Evolutionary conservation across 1,140 invertebrate genomes (phyloP), one percentile per base, ranked within the genome.

Genomic region (Goniozus legneri): DNA sequence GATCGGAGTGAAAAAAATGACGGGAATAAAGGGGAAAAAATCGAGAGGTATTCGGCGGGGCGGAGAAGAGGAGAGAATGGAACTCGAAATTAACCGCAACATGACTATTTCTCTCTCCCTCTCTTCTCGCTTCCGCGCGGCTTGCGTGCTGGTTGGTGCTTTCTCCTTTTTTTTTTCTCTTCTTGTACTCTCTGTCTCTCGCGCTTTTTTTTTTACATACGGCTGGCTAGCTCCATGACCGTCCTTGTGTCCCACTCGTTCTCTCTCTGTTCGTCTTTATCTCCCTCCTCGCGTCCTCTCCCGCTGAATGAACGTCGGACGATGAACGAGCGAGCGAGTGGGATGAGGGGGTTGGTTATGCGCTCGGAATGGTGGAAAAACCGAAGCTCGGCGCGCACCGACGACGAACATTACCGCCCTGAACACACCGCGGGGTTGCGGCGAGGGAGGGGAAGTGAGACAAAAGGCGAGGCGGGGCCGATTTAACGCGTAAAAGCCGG

Each of bases 41-140:
- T 27, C 27, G n/a, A 21, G 22, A 27, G 20, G 22, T 41, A 27
- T 10, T 24, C 19, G 21, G 24, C 10, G 33, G n/a, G 32, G 10
- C 0, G 15, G 21, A 4, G n/a, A 16, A n/a, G 12, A 8, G 3
- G 24, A 27, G 12, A 12, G 6, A 27, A 36, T 13, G 38, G 30
- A 39, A 39, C 56, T 54, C 47, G 52, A 58, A 59, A 59, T 59
- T 58, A 59, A 59, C 57, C 56, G 45, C 56, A 59, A 58, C 56
- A 52, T 44, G 47, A 59, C 57, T 59, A 58, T 58, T 59, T 58
- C 52, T 47, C 58, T 43, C 21, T n/a, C n/a, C n/a, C n/a, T n/a
- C n/a, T n/a, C n/a, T n/a, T n/a, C n/a, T n/a, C 48, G 43, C 37
- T 24, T 31, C 44, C 37, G 43, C 42, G 36, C 31, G 30, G 35